phyloP scores from a whole-genome alignment of 2,888 invertebrate species.

The Argyra leucocephala region DNA sequence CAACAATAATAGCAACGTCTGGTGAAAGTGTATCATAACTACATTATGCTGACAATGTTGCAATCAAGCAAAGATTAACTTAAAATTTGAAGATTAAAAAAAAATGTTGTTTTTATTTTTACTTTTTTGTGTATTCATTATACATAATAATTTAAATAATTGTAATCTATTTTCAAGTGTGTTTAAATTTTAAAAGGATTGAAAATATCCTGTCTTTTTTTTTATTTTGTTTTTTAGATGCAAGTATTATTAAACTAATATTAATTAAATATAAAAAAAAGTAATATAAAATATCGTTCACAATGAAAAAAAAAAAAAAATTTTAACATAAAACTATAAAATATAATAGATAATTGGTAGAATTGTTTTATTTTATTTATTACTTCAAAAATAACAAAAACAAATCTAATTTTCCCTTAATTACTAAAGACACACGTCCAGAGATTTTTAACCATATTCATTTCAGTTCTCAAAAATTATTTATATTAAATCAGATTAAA shows the following conservation, averaged over 20 bases:
- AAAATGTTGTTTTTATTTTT: not conserved
- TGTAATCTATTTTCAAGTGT: not conserved
- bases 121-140: not conserved
- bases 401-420: too few relatives aligned
- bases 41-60: not conserved
- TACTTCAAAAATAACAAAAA: too few relatives aligned
- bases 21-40: conserved; percentile 1
- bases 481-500: too few relatives aligned
- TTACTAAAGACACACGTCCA: too few relatives aligned
- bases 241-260: not conserved
- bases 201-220: not conserved
- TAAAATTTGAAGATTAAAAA: not conserved
- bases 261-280: not conserved
- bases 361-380: not conserved
- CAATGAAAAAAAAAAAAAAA: not conserved
- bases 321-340: not conserved
- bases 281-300: not conserved
- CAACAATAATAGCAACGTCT: not conserved
- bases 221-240: too few relatives aligned
- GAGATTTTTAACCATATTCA: too few relatives aligned
- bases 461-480: too few relatives aligned
- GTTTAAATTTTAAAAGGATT: not conserved
- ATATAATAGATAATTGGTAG: not conserved
- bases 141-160: not conserved
- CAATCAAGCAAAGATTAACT: not conserved